Base-by-base conservation (phyloP, 2,113 vertebrate genomes). In the Vulpes vulpes region DNA sequence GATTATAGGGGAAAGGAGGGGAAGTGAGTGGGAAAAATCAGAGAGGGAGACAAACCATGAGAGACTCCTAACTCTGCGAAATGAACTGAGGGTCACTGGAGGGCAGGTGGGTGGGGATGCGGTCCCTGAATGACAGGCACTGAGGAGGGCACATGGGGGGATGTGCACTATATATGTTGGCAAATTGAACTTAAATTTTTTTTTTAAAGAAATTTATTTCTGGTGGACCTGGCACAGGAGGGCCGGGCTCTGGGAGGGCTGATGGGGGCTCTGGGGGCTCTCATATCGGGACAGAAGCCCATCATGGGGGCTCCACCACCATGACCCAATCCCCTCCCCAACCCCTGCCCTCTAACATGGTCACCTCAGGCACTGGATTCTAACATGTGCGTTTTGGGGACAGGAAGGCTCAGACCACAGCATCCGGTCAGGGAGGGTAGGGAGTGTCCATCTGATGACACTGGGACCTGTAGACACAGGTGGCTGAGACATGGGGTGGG, bases 401-500 rank as follows among this genome's bases (percentile, higher is more conserved):
- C 11, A 8, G 6, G 1, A 12, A n/a, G 53, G 2, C 3, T 22
- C 11, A 1, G 19, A 35, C 11, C 78, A 23, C 32, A 27, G 20
- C 19, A 55, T 88, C 11, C 30, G 2, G 20, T 10, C 11, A 2
- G 14, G 69, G n/a, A 55, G 86, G 17, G 4, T 4, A 30, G 49
- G n/a, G 22, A 53, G 14, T 3, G 5, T 71, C 51, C 53, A 73
- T 19, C 51, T 4, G 14, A 11, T 8, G 32, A 23, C 22, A 16
- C 2, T 4, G 11, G 22, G 9, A 53, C 22, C 53, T 43, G 5
- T 2, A 30, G 49, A 27, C 59, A 23, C 22, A 53, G 25, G 5
- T 1, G n/a, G n/a, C 23, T 23, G 23, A 8, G 10, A 57, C 30
- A 4, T 1, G 8, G 11, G 62, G 1, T 1, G 35, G 4, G 53